A percentile compares a stretch with the other conserved stretches of the same genome.
These are phyloP conservation scores for Oryzias melastigma DNA, from an alignment of 2,113 vertebrate genomes.

Conservation along the genomic window DNA sequence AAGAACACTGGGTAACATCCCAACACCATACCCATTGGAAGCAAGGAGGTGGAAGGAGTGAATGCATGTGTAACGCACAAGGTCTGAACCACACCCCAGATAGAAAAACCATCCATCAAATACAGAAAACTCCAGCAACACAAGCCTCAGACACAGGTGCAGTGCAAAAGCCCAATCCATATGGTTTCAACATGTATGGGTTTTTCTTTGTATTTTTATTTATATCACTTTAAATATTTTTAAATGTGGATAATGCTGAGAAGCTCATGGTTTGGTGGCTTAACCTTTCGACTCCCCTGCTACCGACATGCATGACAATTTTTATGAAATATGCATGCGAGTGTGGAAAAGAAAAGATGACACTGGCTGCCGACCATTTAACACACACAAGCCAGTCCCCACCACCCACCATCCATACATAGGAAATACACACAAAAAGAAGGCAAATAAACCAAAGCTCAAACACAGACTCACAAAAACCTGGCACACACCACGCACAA, in stretches of 20 bases:
- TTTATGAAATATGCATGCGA: constrained; percentile 60
- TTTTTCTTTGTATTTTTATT: neutral
- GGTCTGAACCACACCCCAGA: constrained; percentile 35
- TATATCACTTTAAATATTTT: constrained; percentile 12
- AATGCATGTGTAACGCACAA: constrained; percentile 9
- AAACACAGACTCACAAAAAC: constrained; percentile 28
- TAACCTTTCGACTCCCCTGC: constrained; percentile 16
- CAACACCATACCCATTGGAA: too few species aligned
- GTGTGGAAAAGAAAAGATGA: constrained; percentile 42
- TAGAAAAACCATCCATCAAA: constrained; percentile 52
- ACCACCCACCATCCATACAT: constrained; percentile 17
- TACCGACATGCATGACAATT: constrained; percentile 46
- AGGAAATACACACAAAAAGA: constrained; percentile 51
- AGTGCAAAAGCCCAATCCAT: constrained; percentile 24
- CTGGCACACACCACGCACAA: constrained; percentile 18
- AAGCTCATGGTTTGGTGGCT: neutral
- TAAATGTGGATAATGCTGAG: neutral
- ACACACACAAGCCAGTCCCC: constrained; percentile 10
- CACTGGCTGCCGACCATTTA: constrained; percentile 43
- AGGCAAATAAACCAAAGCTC: constrained; percentile 35
- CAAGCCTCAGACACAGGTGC: constrained; percentile 43
- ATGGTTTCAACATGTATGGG: constrained; percentile 6
- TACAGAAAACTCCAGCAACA: constrained; percentile 30
- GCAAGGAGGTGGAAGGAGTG: too few species aligned
- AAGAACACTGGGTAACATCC: too few species aligned